Base-by-base conservation (phyloP, 30 jellyfish, hydroid and myxozoan species). In the Aurelia sp. region DNA sequence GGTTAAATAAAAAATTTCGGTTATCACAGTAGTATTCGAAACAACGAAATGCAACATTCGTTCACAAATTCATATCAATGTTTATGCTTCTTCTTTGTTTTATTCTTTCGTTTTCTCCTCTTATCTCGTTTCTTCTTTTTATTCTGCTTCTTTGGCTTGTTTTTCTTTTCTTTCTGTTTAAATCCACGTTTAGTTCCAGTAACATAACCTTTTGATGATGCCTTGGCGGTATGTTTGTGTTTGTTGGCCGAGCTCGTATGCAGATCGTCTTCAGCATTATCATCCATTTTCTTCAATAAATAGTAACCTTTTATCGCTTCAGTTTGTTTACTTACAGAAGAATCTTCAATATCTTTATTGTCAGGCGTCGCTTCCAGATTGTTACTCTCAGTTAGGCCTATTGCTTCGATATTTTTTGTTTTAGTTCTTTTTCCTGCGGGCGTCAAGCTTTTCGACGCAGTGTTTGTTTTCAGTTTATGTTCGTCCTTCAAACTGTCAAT, bases 361-460 rank as follows among this genome's bases (percentile, higher is more conserved):
- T 44, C 55, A 44, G 13, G 15, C 13, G 16, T 44, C 3, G 55
- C 55, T 44, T 44, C 55, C 10, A 44, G 55, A 44, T 44, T 10
- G 15, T 0, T 44, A 44, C 55, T 44, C 1, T 44, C 55, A 44
- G 55, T 2, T 44, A 44, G 55, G 55, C 55, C 16, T 44, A 9
- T 44, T 16, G 2, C 52, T 20, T 51, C 35, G 22, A 73, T 47
- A 10, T 0, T 19, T 47, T 70, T 70, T 3, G 33, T 75, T 12
- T 52, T 41, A n/a, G 17, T 61, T 22, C 61, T 12, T 20, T 31
- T 55, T 0, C 59, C 33, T 30, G 58, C 71, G 6, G 93, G 93
- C 21, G 84, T 62, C 18, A 75, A 40, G 57, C 93, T 84, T 40
- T 84, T 84, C 55, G 93, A 35, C 21, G 93, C 93, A 2, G 92